Base-by-base conservation (phyloP, 2,888 invertebrate species). In the Gymnosoma rotundatum region DNA sequence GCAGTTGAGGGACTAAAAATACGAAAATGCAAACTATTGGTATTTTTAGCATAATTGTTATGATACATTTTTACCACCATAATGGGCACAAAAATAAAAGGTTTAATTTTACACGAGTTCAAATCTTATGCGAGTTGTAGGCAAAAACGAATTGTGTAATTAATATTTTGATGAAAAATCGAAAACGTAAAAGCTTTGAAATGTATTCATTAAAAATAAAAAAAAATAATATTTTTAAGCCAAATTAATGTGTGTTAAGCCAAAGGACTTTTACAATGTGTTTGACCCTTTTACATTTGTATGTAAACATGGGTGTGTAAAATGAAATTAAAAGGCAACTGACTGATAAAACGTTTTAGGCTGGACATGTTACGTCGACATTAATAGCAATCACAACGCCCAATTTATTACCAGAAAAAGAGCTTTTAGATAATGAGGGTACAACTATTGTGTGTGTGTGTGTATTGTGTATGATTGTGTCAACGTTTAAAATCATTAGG, bases 101-200 rank as follows among this genome's bases (percentile, higher is more conserved):
- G 21, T 48, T 64, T 58, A 56, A 20, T 25, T 36, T 45, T 32
- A 16, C 20, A 36, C n/a, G 20, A 45, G 64, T 56, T 52, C 6
- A 54, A 58, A n/a, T 36, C 56, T 58, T 58, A 54, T 32, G 32
- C 3, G 66, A 66, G 16, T 42, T n/a, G 58, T n/a, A 48, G n/a
- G 52, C 64, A 25, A 66, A 66, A 16, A 42, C 9, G 60, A n/a
- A 48, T 61, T 56, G 42, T 70, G 74, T 54, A 78, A 81, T 81
- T 81, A 81, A 81, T 73, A 81, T 84, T 74, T 74, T 78, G 70
- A 78, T 78, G 63, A 81, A 74, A 78, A 84, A 78, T 81, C 81
- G 74, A 60, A 84, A 79, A 25, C 67, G 20, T 76, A 80, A 83
- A 79, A 79, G 72, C 67, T 60, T 42, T 61, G 72, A 73, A 72